Evolutionary conservation across 2,113 vertebrate species (phyloP).

Genomic region (Nannospalax galili): DNA sequence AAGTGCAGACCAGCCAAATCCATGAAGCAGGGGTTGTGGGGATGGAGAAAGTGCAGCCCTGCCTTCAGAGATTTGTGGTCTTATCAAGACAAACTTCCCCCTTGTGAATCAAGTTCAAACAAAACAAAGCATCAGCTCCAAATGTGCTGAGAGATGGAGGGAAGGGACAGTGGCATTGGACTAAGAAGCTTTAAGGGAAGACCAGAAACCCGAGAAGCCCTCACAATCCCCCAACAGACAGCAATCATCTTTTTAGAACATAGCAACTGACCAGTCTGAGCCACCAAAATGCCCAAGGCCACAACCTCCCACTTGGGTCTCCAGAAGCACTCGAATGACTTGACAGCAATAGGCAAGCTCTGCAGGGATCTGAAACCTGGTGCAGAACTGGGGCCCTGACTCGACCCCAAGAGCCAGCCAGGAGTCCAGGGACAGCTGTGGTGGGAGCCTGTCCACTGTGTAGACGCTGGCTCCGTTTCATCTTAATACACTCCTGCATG

Average conservation of each 20-base stretch:
- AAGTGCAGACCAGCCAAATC: neutral
- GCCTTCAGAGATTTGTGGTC: neutral
- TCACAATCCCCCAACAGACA: neutral
- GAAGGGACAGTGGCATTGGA: neutral
- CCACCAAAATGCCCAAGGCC: neutral
- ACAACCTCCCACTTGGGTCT: neutral
- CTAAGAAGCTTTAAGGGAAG: neutral
- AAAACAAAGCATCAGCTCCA: neutral
- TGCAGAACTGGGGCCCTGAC: neutral
- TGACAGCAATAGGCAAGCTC: neutral
- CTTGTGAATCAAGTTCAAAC: neutral
- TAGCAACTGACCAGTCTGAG: neutral
- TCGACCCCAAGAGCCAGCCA: neutral
- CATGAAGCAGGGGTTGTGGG: fast-evolving
- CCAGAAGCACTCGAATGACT: neutral
- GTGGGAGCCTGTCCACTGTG: neutral
- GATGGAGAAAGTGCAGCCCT: neutral
- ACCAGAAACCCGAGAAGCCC: neutral
- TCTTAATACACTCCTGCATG: slow-evolving; percentile 75
- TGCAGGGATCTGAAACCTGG: neutral
- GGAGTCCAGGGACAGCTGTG: slow-evolving; percentile 11
- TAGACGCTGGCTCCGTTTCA: slow-evolving; percentile 71
- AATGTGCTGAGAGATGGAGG: neutral
- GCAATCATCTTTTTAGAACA: neutral
- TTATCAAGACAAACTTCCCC: neutral